These are phyloP conservation scores for Cosmorhoe ocellata DNA, from an alignment of 2,888 invertebrate species.

Conservation along the genomic window DNA sequence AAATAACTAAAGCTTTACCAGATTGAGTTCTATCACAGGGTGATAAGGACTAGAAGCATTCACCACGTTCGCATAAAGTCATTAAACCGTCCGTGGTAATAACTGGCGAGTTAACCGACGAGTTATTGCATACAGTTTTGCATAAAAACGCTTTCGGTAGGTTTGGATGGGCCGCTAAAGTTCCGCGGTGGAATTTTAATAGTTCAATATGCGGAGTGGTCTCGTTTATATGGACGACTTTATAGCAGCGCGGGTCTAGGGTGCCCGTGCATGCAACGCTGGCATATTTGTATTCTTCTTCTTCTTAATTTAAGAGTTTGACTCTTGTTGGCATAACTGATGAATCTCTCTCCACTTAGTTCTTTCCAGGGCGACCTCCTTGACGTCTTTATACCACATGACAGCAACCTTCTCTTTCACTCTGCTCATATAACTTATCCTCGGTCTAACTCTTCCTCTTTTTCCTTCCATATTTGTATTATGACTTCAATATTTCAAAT, in stretches of 20 bases:
- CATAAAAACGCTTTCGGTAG: conserved; percentile 56
- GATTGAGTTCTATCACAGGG: conserved; percentile 9
- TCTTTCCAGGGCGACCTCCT: no score
- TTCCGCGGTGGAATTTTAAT: conserved; percentile 60
- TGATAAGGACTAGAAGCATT: conserved; percentile 22
- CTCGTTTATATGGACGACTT: conserved; percentile 40
- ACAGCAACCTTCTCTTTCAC: no score
- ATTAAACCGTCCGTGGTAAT: conserved; percentile 54
- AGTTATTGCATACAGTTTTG: conserved; percentile 68
- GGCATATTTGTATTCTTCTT: not conserved
- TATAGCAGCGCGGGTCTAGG: conserved; percentile 33
- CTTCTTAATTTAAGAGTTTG: no score
- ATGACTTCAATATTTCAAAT: no score
- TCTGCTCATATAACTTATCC: no score
- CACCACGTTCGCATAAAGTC: conserved; percentile 47
- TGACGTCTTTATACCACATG: no score
- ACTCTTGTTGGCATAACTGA: no score
- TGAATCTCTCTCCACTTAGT: no score
- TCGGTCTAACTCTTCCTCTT: no score
- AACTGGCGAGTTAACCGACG: conserved; percentile 48
- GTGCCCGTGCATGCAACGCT: conserved; percentile 10
- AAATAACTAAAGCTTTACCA: not conserved
- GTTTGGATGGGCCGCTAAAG: conserved; percentile 29
- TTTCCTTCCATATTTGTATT: no score
- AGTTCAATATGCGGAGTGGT: conserved; percentile 54